Evolutionary conservation across 2,888 invertebrate genomes (phyloP).

Genomic region (Cantharis flavilabris): DNA sequence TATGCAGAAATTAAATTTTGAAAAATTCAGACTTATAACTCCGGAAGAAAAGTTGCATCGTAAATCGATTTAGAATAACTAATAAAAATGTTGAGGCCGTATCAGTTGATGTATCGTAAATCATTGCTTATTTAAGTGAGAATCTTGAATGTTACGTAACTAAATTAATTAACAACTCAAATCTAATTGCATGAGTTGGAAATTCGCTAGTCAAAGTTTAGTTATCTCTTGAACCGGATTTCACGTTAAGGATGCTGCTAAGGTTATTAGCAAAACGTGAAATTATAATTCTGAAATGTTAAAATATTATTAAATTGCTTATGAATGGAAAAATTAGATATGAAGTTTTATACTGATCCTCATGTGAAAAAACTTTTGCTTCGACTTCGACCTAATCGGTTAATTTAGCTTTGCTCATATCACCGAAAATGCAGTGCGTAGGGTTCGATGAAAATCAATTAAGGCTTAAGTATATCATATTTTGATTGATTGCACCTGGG

Average conservation of each 20-base stretch:
- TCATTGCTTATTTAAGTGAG: conserved; percentile 3
- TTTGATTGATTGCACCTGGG: not conserved
- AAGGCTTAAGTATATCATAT: not conserved
- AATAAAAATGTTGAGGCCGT: not conserved
- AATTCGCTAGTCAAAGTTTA: conserved; percentile 21
- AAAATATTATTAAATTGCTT: not conserved
- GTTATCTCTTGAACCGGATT: conserved; percentile 7
- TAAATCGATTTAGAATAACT: not conserved
- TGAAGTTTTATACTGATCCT: too few relatives aligned
- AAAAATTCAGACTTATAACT: too few relatives aligned
- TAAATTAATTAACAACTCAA: conserved; percentile 19
- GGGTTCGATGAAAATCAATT: not conserved
- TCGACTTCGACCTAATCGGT: not conserved
- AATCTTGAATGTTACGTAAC: conserved; percentile 20
- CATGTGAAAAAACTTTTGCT: not conserved
- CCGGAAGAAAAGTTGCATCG: too few relatives aligned
- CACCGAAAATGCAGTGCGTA: not conserved
- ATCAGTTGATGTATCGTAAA: not conserved
- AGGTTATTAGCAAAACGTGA: not conserved
- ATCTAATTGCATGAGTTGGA: conserved; percentile 19
- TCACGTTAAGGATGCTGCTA: not conserved
- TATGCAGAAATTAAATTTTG: too few relatives aligned
- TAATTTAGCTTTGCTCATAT: not conserved
- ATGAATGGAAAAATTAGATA: not conserved
- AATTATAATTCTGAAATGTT: not conserved